phyloP scores from a whole-genome alignment of 2,113 vertebrate genomes.

The Tringa solitaria region DNA sequence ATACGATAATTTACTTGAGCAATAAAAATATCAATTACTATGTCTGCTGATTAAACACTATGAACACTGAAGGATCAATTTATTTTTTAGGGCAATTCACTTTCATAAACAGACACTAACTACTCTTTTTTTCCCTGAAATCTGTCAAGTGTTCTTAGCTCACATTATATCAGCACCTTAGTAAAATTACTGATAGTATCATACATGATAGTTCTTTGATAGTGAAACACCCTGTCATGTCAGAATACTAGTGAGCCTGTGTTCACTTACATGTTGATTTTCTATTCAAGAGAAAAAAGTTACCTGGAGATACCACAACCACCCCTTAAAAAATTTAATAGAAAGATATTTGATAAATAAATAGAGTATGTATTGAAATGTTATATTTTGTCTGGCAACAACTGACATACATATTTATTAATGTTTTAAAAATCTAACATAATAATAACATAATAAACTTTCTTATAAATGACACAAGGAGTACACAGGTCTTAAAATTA shows the following conservation, averaged over 20 bases:
- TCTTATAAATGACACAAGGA: neutral
- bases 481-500: neutral
- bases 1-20: neutral
- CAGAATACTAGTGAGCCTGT: neutral
- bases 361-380: neutral
- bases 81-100: conserved; percentile 43
- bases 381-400: neutral
- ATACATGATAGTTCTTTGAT: conserved; percentile 17
- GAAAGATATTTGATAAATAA: conserved; percentile 1
- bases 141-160: conserved; percentile 5
- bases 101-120: conserved; percentile 14
- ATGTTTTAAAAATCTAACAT: neutral
- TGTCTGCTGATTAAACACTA: conserved; percentile 31
- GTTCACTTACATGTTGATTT: conserved; percentile 32
- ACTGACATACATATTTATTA: neutral
- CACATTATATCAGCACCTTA: conserved; percentile 22
- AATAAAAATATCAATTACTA: conserved; percentile 47
- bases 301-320: neutral
- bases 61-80: conserved; percentile 46
- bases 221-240: conserved; percentile 31
- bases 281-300: conserved; percentile 35
- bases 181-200: conserved; percentile 39
- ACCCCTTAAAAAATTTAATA: neutral
- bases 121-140: neutral
- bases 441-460: neutral